Conservation (phyloP, 2,888 invertebrate species). For the Pseudeuparius sepicola region DNA sequence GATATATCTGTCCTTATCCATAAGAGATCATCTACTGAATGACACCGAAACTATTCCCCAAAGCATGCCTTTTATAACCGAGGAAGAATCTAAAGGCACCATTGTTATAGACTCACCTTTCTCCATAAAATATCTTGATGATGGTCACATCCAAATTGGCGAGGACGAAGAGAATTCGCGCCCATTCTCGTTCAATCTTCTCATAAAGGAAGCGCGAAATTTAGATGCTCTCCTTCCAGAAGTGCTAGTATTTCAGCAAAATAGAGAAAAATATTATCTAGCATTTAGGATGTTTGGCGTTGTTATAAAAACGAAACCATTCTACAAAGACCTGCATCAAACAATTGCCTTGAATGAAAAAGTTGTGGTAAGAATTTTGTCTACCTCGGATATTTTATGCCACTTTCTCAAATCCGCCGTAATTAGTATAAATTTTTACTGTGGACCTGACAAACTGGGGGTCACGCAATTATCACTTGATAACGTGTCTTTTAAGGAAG, state of each 20-base stretch:
- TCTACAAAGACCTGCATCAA: slow-evolving; percentile 32
- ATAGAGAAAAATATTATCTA: slow-evolving; percentile 31
- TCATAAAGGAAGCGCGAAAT: slow-evolving; percentile 47
- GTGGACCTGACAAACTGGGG: slow-evolving; percentile 31
- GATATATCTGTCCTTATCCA: slow-evolving; percentile 47
- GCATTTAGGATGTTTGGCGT: slow-evolving; percentile 34
- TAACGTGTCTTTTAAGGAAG: slow-evolving; percentile 23
- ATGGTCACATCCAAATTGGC: slow-evolving; percentile 49
- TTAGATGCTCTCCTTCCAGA: slow-evolving; percentile 43
- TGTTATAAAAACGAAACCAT: slow-evolving; percentile 34
- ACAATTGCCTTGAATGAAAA: slow-evolving; percentile 33
- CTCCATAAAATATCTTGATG: slow-evolving; percentile 42
- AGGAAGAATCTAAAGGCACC: slow-evolving; percentile 22
- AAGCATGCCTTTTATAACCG: slow-evolving; percentile 27
- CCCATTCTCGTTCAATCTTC: slow-evolving; percentile 46
- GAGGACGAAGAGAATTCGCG: slow-evolving; percentile 32
- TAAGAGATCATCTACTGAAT: slow-evolving; percentile 46
- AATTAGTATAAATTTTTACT: slow-evolving; percentile 31
- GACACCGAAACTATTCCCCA: slow-evolving; percentile 25
- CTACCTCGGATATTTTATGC: slow-evolving; percentile 28
- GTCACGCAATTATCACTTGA: slow-evolving; percentile 28
- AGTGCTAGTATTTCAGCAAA: slow-evolving; percentile 32
- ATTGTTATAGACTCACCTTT: slow-evolving; percentile 15
- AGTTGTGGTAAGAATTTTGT: slow-evolving; percentile 31
- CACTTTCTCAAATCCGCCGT: slow-evolving; percentile 31